Evolutionary conservation across 2,888 invertebrate species (phyloP).

Genomic region (Drosophila atripex): DNA sequence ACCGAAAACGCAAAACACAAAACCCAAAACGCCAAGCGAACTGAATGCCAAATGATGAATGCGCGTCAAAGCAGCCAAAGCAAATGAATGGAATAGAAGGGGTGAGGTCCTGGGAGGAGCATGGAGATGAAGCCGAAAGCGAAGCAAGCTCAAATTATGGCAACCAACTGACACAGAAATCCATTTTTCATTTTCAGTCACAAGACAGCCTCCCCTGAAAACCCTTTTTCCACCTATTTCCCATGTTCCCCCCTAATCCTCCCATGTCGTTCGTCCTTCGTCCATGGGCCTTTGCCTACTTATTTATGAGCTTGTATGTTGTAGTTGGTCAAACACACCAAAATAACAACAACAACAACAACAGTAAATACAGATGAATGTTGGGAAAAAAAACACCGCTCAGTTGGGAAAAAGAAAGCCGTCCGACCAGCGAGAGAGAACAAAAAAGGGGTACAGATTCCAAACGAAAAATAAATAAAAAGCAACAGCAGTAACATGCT

Average conservation of each 20-base stretch:
- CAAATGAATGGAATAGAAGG: slow-evolving; percentile 28
- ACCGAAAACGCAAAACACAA: slow-evolving; percentile 5
- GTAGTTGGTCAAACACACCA: slow-evolving; percentile 71
- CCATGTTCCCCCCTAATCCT: neutral
- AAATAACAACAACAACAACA: slow-evolving; percentile 30
- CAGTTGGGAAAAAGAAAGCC: slow-evolving; percentile 16
- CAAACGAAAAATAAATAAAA: slow-evolving; percentile 73
- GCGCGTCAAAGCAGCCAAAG: slow-evolving; percentile 61
- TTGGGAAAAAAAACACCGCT: slow-evolving; percentile 26
- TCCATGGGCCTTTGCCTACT: slow-evolving; percentile 67
- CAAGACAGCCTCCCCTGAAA: slow-evolving; percentile 39
- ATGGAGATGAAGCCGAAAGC: slow-evolving; percentile 36
- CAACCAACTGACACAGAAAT: slow-evolving; percentile 79
- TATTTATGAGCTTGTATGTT: slow-evolving; percentile 76
- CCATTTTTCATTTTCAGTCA: slow-evolving; percentile 77
- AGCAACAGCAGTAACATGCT: slow-evolving; percentile 54
- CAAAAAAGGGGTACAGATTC: slow-evolving; percentile 71
- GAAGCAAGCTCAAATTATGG: slow-evolving; percentile 71
- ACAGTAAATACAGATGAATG: slow-evolving; percentile 20
- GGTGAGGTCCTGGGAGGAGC: slow-evolving; percentile 5
- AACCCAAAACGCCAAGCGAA: slow-evolving; percentile 16
- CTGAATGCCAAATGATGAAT: slow-evolving; percentile 76
- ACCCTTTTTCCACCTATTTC: neutral
- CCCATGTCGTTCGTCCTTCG: neutral
- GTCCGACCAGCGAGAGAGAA: slow-evolving; percentile 13